These are phyloP conservation scores for Cynodonichthys magdalenae DNA, from an alignment of 2,797 vertebrate species.

Conservation along the genomic window DNA sequence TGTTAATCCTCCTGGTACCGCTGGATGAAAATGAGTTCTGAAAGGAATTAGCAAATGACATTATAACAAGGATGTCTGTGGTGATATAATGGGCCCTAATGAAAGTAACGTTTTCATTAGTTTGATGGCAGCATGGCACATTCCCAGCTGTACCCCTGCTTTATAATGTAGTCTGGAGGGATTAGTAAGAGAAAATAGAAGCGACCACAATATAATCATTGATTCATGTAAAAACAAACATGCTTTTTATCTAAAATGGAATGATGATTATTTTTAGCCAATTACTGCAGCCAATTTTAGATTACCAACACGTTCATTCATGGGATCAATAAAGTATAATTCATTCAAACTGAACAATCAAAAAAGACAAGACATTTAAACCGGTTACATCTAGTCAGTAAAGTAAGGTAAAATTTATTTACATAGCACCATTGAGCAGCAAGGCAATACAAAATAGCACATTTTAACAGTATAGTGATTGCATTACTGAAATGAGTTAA, in stretches of 20 bases:
- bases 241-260: slow-evolving; percentile 5
- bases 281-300: neutral
- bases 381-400: neutral
- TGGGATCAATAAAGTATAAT: too few relatives aligned
- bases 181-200: slow-evolving; percentile 29
- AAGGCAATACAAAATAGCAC: too few relatives aligned
- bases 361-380: neutral
- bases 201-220: slow-evolving; percentile 11
- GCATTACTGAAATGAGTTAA: too few relatives aligned
- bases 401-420: too few relatives aligned
- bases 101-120: slow-evolving; percentile 57
- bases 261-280: neutral
- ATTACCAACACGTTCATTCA: neutral
- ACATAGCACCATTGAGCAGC: too few relatives aligned
- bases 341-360: neutral
- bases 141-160: slow-evolving; percentile 41
- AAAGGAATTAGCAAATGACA: slow-evolving; percentile 69
- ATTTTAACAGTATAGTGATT: too few relatives aligned
- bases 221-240: neutral
- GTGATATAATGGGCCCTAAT: slow-evolving; percentile 66
- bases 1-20: slow-evolving; percentile 59
- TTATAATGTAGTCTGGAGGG: slow-evolving; percentile 16
- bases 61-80: slow-evolving; percentile 69
- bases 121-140: slow-evolving; percentile 59
- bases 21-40: slow-evolving; percentile 56